Conservation (phyloP, 2,888 invertebrate species). For the Glaucopsyche alexis region DNA sequence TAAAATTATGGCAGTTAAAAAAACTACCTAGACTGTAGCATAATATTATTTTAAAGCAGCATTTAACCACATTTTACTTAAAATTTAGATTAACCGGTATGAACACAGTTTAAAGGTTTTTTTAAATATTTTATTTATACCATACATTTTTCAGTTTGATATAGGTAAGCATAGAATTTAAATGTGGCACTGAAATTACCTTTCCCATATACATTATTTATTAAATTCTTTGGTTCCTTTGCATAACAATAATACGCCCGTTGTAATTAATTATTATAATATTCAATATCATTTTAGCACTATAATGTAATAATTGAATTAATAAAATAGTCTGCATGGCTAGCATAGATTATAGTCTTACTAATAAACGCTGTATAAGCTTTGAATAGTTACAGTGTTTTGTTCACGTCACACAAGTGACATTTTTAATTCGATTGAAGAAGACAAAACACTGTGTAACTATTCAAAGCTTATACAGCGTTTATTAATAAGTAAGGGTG, state of each 20-base stretch:
- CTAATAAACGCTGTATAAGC: too few species aligned
- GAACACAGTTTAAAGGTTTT: too few species aligned
- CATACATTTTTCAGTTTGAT: not conserved
- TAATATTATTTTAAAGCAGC: too few species aligned
- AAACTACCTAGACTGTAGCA: not conserved
- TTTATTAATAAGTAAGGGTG: too few species aligned
- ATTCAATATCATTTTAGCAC: not conserved
- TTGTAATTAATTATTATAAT: not conserved
- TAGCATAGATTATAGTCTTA: too few species aligned
- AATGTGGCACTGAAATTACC: constrained; percentile 4
- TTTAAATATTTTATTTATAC: not conserved
- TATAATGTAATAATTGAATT: not conserved
- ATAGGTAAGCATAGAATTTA: not conserved
- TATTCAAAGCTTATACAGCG: too few species aligned
- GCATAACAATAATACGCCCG: not conserved
- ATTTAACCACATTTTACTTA: too few species aligned
- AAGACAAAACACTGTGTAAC: too few species aligned
- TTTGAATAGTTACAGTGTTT: too few species aligned
- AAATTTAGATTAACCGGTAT: too few species aligned
- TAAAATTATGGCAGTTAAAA: not conserved
- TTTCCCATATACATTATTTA: not conserved
- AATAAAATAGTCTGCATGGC: not conserved
- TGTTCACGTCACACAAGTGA: too few species aligned
- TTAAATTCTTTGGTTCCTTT: constrained; percentile 19
- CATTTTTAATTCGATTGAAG: too few species aligned